Evolutionary conservation across 2,113 vertebrate genomes (phyloP), one percentile per base, ranked within the genome.

Genomic region (Gopherus flavomarginatus): DNA sequence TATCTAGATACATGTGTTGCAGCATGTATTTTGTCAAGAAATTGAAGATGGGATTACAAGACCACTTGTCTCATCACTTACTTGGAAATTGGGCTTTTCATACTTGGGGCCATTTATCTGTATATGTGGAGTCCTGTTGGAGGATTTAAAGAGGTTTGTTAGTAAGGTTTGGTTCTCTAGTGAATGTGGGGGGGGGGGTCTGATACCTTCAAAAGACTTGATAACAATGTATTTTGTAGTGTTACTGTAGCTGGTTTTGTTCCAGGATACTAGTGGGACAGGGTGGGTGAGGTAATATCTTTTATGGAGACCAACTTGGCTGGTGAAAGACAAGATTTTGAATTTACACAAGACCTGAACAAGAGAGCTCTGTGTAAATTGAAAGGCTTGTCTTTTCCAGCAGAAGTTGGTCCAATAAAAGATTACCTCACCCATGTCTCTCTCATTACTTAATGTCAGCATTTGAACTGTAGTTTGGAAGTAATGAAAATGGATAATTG

Each of bases 41-140:
- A 44, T 77, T 77, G 5, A 44, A 27, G 11, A 27, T 26, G 22
- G 12, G 42, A 26, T 42, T 75, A 2, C 29, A 24, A 22, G 24
- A 38, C 10, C 47, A 53, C 44, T 65, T 83, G 26, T 11, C 13
- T 44, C 53, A n/a, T 54, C 13, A 5, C 12, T 56, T 56, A n/a
- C 2, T 26, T 44, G 17, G 50, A 53, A 27, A 14, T 59, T 93
- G 4, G 13, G 26, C 21, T 2, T 75, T 27, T 4, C n/a, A 7
- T 87, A 42, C 29, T 5, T 0, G 8, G 3, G 26, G 9, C 17
- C 82, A 3, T 1, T 8, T 44, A 21, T 24, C 62, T 69, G 5
- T 42, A 11, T 26, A 17, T 38, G 5, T 75, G 22, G 17, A 19
- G 69, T 75, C 69, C 5, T 12, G 11, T 11, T 22, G n/a, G n/a